Evolutionary conservation across 2,797 vertebrate genomes (phyloP), one percentile per base, ranked within the genome.

Genomic region (Paratrypauchen microcephalus): DNA sequence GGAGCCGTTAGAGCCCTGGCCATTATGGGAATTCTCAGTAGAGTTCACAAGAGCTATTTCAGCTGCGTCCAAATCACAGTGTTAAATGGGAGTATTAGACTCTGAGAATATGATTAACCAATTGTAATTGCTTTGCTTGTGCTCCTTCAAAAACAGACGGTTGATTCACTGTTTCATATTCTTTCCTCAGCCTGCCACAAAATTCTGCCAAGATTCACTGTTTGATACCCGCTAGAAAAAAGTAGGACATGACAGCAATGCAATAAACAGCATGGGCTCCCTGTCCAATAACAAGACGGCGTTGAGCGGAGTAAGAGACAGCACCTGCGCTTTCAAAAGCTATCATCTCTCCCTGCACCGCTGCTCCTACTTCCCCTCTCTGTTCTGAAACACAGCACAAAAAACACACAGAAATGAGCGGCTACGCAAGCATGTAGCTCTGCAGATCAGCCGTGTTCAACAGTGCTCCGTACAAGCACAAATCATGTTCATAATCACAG

Each of bases 401-500:
- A 36, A 66, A 69, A 71, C 52, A 80, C 71, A 69, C 83, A 81
- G 79, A 83, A 84, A 84, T 71, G 74, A 79, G 80, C 75, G 72
- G 70, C 72, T 60, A 32, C 73, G 68, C 79, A 77, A 75, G 78
- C 80, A 70, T 77, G 75, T 74, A 64, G 73, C 54, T 72, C 84
- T 65, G 79, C 77, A 75, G 80, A 88, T 89, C 84, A 83, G 78
- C 82, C 82, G 66, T 83, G 83, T 90, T 81, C 83, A 76, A 83
- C 83, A 67, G 70, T 23, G 69, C 74, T 83, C 78, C 39, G 69
- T 82, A 87, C 83, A 89, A 86, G 83, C 75, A 83, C 83, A 88
- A 88, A 88, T 91, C 89, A 86, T 88, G 84, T 87, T 85, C 61
- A 52, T 86, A 87, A 91, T 90, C 88, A 89, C 87, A 87, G 85